Evolutionary conservation across 2,888 invertebrate species (phyloP).

Genomic region (Rhingia campestris): DNA sequence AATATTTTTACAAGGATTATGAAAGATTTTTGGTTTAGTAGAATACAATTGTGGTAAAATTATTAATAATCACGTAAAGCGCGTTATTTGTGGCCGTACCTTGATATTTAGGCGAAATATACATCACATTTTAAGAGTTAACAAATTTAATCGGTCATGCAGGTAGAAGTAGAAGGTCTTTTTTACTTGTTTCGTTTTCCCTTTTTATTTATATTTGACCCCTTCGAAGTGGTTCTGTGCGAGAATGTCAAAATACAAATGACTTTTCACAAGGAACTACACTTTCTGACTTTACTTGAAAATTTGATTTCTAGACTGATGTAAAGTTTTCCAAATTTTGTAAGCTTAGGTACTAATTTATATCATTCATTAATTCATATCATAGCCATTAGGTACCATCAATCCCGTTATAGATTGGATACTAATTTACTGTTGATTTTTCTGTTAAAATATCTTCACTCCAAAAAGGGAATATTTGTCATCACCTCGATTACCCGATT

Average conservation of each 20-base stretch:
- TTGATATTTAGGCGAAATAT: conserved; percentile 76
- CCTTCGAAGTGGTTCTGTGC: conserved; percentile 29
- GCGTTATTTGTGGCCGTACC: conserved; percentile 64
- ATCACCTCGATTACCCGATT: no score
- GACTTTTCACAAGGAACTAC: conserved; percentile 14
- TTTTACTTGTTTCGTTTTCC: conserved; percentile 55
- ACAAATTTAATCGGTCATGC: conserved; percentile 75
- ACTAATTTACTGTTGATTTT: no score
- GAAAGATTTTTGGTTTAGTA: not conserved
- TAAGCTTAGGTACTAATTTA: no score
- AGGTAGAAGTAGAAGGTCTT: conserved; percentile 69
- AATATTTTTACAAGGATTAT: conserved; percentile 2
- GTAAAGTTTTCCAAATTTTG: no score
- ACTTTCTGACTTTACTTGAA: conserved; percentile 19
- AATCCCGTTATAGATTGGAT: no score
- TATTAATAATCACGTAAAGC: not conserved
- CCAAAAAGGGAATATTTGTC: no score
- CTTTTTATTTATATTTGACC: conserved; percentile 44
- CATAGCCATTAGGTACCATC: no score
- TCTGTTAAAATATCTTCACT: no score
- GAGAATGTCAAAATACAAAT: conserved; percentile 49
- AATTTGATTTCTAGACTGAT: not conserved
- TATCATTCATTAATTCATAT: no score
- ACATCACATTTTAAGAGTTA: conserved; percentile 77
- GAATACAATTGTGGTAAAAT: not conserved